Evolutionary conservation across 1,140 invertebrate species (phyloP).

Genomic region (Pantala flavescens): DNA sequence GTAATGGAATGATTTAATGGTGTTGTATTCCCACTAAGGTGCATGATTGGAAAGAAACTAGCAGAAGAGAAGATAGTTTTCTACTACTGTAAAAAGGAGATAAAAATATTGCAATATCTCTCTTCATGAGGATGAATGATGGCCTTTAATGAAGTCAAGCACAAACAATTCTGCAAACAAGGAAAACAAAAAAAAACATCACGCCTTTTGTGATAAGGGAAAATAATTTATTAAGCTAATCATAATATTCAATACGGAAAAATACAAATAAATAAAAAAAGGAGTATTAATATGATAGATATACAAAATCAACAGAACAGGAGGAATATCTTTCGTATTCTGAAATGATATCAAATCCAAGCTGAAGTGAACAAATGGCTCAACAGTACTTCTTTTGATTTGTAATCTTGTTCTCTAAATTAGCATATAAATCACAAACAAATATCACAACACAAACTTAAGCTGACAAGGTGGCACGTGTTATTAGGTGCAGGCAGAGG

Average conservation of each 20-base stretch:
- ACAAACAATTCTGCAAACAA: conserved; percentile 7
- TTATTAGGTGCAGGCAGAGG: too few species aligned
- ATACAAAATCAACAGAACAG: too few species aligned
- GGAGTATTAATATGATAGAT: background rate
- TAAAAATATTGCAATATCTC: background rate
- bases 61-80: background rate
- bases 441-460: too few species aligned
- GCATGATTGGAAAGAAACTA: background rate
- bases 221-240: background rate
- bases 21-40: background rate
- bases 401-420: too few species aligned
- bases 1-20: background rate
- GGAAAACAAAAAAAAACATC: background rate
- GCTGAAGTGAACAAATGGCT: too few species aligned
- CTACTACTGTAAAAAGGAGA: background rate
- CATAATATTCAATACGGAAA: background rate
- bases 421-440: too few species aligned
- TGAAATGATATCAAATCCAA: too few species aligned
- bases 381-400: too few species aligned
- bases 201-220: background rate
- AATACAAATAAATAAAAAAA: background rate
- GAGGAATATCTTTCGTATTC: too few species aligned
- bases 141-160: background rate
- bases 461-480: too few species aligned
- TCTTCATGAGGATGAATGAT: background rate